Base-by-base conservation (phyloP, 1,140 invertebrate species). In the Neodiprion virginianus region DNA sequence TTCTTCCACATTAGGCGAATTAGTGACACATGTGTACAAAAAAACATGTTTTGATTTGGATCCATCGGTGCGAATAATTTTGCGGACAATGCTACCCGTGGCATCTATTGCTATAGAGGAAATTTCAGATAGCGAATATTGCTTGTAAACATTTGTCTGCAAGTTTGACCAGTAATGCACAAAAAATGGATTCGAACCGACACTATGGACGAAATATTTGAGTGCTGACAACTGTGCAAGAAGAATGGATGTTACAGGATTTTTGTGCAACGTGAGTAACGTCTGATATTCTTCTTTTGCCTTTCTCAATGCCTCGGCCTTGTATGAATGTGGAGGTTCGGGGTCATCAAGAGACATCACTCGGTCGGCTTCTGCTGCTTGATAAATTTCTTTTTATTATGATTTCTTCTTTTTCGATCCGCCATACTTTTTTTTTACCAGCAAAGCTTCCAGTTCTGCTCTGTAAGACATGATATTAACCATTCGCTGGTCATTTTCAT, bases 131-230 rank as follows among this genome's bases (percentile, higher is more conserved):
- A 67, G 21, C 48, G 14, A 78, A 50, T 72, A 75, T 50, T 69
- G 72, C 70, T 72, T 67, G 10, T 69, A 65, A 8, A 75, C 17
- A 49, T 78, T 67, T 5, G 74, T 66, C 28, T 72, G 72, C 48
- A 72, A 70, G 66, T 78, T 75, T 8, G 69, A 74, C 67, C 74
- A 78, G 73, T 76, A 78, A 48, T 76, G 71, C 48, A 78, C 49
- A 72, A 48, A 73, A 28, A 78, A 75, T 50, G 65, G 71, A 48
- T 73, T 48, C 14, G 67, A 49, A 12, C 69, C 49, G n/a, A 79
- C 53, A 70, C 47, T 72, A n/a, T 74, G 76, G 14, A 76, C 75
- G 12, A 69, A 72, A 70, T 74, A 71, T 7, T 69, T 47, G 53
- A 72, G 74, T 1, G 14, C 21, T 8, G 14, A 23, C 0, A 17